Conservation (phyloP, 2,888 invertebrate genomes). For the Alsophila aescularia region DNA sequence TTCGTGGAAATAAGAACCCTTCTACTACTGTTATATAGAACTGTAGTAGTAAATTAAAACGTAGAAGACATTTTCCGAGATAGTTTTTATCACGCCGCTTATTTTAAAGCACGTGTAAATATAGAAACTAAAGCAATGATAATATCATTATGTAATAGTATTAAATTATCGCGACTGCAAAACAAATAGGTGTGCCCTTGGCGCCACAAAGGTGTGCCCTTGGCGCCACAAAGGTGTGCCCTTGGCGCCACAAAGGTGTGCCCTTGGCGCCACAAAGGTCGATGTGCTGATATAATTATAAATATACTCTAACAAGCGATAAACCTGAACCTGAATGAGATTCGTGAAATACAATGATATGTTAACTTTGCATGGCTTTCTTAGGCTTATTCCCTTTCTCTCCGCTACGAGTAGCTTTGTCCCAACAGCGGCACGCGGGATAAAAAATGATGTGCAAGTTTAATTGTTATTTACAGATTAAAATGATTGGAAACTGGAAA, state of each 20-base stretch:
- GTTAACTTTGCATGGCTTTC: too few relatives aligned
- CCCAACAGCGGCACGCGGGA: too few relatives aligned
- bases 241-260: slow-evolving; percentile 56
- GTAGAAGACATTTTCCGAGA: not conserved
- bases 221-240: slow-evolving; percentile 55
- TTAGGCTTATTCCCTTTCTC: too few relatives aligned
- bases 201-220: slow-evolving; percentile 56
- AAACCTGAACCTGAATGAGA: too few relatives aligned
- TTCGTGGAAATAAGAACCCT: too few relatives aligned
- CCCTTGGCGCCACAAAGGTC: slow-evolving; percentile 58
- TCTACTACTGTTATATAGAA: too few relatives aligned
- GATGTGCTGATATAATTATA: slow-evolving; percentile 42
- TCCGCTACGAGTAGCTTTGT: too few relatives aligned
- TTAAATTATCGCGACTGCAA: slow-evolving; percentile 22
- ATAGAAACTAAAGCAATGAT: slow-evolving; percentile 6
- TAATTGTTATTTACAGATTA: too few relatives aligned
- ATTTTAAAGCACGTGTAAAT: slow-evolving; percentile 6
- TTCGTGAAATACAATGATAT: too few relatives aligned
- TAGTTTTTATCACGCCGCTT: slow-evolving; percentile 1
- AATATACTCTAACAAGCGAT: slow-evolving; percentile 25
- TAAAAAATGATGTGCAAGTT: too few relatives aligned
- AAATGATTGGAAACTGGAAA: too few relatives aligned
- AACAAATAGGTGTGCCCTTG: slow-evolving; percentile 46
- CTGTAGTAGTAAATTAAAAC: not conserved
- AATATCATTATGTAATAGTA: slow-evolving; percentile 26